Evolutionary conservation across 2,888 invertebrate genomes (phyloP), one percentile per base, ranked within the genome.

Genomic region (Liopterus haemorrhoidalis): DNA sequence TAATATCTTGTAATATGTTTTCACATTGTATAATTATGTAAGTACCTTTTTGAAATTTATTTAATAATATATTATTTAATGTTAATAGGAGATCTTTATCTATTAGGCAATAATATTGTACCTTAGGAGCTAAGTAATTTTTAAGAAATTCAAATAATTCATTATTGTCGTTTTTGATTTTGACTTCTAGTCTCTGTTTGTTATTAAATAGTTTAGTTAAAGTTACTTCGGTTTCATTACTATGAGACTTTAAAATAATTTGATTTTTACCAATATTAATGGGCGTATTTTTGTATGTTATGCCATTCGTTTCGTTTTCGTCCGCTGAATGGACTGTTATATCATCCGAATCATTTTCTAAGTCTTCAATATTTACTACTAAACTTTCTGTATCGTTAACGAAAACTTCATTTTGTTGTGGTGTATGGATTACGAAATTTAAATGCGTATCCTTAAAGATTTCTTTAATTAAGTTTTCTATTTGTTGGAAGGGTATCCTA

Each of bases 1-100:
- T 12, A 25, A 18, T 41, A 25, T 41, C 41, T 33, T 41, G 25
- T 24, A 41, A 22, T 33, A 41, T n/a, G 32, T 41, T 33, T 41
- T 32, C 18, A 22, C 41, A 41, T 24, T 41, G 19, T 12, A 40
- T 40, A 27, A 38, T 6, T 30, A 20, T 40, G 20, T 40, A 40
- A 12, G 40, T 19, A 11, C 9, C 22, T 31, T 42, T 42, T 5
- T 25, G 15, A 33, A 33, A 33, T 14, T 25, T 42, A n/a, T 33
- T 25, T 33, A 8, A 5, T 25, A 14, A 14, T 11, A 16, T 16
- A 21, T 33, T 9, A 18, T 41, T 41, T 33, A 41, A 22, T 15
- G 16, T 15, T 4, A 5, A 33, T 33, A 42, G 22, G 33, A 42
- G 18, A 9, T 11, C 15, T 41, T 41, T 15, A 33, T 41, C 33